phyloP scores from a whole-genome alignment of 2,797 vertebrate species.

The Malurus splendens region DNA sequence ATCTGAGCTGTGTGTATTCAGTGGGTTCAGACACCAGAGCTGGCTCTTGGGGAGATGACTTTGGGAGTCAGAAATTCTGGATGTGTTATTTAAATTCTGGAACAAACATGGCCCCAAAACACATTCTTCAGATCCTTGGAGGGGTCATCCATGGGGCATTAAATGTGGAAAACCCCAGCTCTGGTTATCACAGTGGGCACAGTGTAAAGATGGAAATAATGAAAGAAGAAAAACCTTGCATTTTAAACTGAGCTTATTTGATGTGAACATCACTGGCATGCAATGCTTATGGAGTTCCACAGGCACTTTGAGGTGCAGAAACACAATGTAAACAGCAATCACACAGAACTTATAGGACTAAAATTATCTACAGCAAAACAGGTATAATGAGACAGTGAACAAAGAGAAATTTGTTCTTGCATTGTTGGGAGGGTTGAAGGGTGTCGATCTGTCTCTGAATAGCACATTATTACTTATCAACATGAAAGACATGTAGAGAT shows the following conservation, averaged over 20 bases:
- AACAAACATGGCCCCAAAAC: neutral
- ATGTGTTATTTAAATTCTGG: rapidly evolving
- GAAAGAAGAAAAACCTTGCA: neutral
- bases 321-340: neutral
- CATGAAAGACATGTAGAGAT: neutral
- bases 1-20: neutral
- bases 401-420: neutral
- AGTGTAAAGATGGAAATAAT: neutral
- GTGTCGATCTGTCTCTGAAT: neutral
- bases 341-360: neutral
- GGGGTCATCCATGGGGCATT: rapidly evolving
- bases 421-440: neutral
- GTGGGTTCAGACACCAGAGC: neutral
- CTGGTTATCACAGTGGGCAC: neutral
- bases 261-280: neutral
- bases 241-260: neutral
- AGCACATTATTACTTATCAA: neutral
- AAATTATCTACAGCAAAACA: neutral
- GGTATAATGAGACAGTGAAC: neutral
- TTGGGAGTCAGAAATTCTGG: neutral
- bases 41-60: neutral
- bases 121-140: neutral
- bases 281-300: neutral
- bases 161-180: neutral
- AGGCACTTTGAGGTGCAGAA: neutral